Conservation (phyloP, 2,888 invertebrate species). For the Eurois occulta region DNA sequence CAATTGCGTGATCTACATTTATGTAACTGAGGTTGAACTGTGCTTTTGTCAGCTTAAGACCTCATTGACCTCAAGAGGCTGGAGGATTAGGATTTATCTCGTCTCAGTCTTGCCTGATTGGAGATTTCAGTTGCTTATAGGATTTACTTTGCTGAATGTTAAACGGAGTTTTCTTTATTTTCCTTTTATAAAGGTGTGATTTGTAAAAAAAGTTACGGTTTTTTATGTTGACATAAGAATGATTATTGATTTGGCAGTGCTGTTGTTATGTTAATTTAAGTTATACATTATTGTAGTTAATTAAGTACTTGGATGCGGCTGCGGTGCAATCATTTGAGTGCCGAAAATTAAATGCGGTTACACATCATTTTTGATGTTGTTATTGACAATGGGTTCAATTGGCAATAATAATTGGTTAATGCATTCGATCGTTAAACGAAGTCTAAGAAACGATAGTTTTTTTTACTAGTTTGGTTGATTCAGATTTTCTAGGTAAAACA, state of each 20-base stretch:
- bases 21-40: slow-evolving; percentile 39
- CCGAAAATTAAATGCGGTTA: background rate
- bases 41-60: slow-evolving; percentile 38
- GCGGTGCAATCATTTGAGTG: slow-evolving; percentile 13
- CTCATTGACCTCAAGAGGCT: slow-evolving; percentile 53
- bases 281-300: background rate
- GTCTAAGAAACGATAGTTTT: background rate
- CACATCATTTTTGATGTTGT: background rate
- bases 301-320: slow-evolving; percentile 9
- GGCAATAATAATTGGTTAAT: background rate
- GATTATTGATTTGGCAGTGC: background rate
- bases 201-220: background rate
- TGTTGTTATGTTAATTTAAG: background rate
- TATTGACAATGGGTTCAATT: background rate
- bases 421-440: background rate
- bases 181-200: background rate
- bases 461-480: background rate
- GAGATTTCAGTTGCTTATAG: slow-evolving; percentile 5
- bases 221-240: background rate
- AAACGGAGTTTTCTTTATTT: slow-evolving; percentile 11
- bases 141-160: slow-evolving; percentile 15
- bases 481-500: slow-evolving; percentile 14
- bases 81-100: slow-evolving; percentile 31
- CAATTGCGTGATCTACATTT: slow-evolving; percentile 48
- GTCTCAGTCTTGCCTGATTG: slow-evolving; percentile 30